Base-by-base conservation (phyloP, 2,113 vertebrate genomes). In the Neotoma lepida region DNA sequence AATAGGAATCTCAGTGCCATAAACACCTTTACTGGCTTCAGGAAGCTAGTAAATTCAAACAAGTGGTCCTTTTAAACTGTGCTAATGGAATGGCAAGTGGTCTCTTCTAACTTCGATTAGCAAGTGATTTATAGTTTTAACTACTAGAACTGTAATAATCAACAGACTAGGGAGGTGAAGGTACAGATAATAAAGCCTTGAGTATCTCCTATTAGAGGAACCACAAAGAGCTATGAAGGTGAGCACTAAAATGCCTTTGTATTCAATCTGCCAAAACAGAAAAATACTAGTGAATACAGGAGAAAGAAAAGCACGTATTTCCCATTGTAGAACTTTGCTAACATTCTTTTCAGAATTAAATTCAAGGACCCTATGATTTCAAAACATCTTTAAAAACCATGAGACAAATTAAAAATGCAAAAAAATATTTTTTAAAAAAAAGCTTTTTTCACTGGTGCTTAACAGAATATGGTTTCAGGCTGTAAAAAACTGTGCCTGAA, bases 11-110 rank as follows among this genome's bases (percentile, higher is more conserved):
- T 61, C 68, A 6, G 73, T 88, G 63, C 74, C 80, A 95, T 92
- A 96, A 96, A 93, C 58, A 92, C 95, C 93, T 97, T 84, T 81
- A 96, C 90, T 96, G 93, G 95, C 94, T 96, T 97, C 70, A 89
- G 87, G 88, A 97, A 97, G 96, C 91, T 86, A 95, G 80, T 95
- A 96, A 96, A 94, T 71, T 76, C 86, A 90, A 95, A 93, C 86
- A 96, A 94, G 81, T 51, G 89, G 95, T 93, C 95, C 86, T 90
- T 95, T 96, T 93, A 95, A 93, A 89, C 71, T 93, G 56, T 91
- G 86, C 85, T 94, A 91, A 94, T 85, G 35, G 66, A 81, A 94
- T 88, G 90, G 93, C 41, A 91, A 97, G 84, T 91, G 86, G 92
- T 87, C 86, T 91, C 61, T 89, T 73, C 89, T 86, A 92, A 92